phyloP scores from a whole-genome alignment of 30 jellyfish, hydroid and myxozoan genomes.

The Cassiopea andromeda region DNA sequence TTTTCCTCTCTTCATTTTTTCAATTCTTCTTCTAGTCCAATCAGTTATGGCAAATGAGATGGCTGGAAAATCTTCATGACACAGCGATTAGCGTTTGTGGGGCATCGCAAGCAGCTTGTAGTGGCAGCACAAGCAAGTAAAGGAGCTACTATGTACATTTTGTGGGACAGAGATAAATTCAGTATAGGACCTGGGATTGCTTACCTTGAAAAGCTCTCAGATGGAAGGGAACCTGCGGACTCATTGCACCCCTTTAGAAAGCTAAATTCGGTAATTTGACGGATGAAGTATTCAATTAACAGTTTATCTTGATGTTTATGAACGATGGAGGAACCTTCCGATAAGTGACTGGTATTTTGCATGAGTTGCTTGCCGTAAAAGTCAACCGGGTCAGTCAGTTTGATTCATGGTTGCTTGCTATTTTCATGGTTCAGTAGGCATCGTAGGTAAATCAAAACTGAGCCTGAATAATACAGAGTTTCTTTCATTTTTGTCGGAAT shows the following conservation, averaged over 20 bases:
- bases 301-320: conserved; percentile 27
- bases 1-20: no score
- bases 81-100: no score
- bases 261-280: background rate
- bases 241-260: background rate
- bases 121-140: no score
- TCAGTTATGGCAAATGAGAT: no score
- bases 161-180: no score
- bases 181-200: background rate
- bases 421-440: conserved; percentile 34
- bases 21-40: no score
- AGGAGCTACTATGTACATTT: no score
- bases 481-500: background rate
- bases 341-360: background rate
- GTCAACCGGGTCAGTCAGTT: conserved; percentile 71
- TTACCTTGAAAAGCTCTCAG: background rate
- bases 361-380: conserved; percentile 11
- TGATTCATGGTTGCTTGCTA: conserved; percentile 40
- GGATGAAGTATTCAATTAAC: background rate
- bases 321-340: background rate
- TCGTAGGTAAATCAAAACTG: background rate
- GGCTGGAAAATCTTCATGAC: no score
- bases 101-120: no score
- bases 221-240: background rate
- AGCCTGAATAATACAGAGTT: background rate